Percentiles rank a stretch among this genome's conserved stretches.
phyloP scores from a whole-genome alignment of 2,113 vertebrate genomes.

The Ibidorhyncha struthersii region DNA sequence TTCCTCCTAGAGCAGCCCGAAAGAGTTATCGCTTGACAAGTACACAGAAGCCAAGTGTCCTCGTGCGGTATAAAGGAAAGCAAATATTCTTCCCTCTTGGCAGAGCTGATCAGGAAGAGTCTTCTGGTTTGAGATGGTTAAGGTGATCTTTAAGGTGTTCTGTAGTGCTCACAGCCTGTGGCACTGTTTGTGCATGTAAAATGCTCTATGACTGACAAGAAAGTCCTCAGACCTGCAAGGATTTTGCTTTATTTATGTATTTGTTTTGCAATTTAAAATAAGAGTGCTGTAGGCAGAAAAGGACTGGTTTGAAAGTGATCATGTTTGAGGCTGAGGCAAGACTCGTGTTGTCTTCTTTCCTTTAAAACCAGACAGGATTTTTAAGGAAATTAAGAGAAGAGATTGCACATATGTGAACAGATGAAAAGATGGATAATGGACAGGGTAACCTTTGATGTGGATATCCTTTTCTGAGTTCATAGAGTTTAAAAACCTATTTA shows the following conservation, averaged over 20 bases:
- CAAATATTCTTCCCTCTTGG: not conserved
- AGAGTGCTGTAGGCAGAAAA: not conserved
- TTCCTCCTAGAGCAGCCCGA: not conserved
- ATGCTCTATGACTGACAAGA: not conserved
- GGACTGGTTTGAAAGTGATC: not conserved
- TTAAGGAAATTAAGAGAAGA: not conserved
- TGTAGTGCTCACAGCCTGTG: not conserved
- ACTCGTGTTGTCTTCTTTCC: not conserved
- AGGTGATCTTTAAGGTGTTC: not conserved
- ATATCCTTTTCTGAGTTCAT: not conserved
- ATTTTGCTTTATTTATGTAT: not conserved
- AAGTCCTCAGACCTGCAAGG: not conserved
- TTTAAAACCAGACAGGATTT: not conserved
- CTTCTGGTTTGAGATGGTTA: not conserved
- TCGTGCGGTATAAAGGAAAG: not conserved
- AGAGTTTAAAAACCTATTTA: not conserved
- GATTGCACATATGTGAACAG: not conserved
- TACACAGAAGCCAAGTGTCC: not conserved
- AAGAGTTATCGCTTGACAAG: not conserved
- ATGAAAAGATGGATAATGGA: not conserved
- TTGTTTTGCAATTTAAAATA: slow-evolving; percentile 15
- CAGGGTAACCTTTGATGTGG: not conserved
- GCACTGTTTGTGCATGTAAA: not conserved
- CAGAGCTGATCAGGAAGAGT: not conserved
- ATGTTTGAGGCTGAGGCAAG: not conserved